A percentile compares a stretch with the other conserved stretches of the same genome.
Evolutionary conservation across 2,888 invertebrate genomes (phyloP).

Genomic region (Azorinus chamasolen): DNA sequence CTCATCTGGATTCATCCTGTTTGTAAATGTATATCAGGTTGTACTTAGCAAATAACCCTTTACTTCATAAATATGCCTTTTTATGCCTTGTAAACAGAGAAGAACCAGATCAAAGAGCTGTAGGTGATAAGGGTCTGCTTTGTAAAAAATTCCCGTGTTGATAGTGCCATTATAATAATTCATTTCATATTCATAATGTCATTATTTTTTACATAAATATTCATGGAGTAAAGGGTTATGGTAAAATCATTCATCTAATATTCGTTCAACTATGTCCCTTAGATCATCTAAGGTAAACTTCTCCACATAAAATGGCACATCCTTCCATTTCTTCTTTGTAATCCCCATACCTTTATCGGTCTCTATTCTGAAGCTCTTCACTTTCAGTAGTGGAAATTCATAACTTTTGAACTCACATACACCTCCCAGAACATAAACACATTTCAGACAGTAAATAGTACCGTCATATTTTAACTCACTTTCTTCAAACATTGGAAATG

Average conservation of each 20-base stretch:
- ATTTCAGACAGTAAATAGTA: constrained; percentile 48
- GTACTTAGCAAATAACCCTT: no score
- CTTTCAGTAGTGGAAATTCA: constrained; percentile 58
- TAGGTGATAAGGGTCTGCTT: no score
- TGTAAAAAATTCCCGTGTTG: no score
- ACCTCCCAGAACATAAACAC: constrained; percentile 55
- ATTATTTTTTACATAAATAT: no score
- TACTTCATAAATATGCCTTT: no score
- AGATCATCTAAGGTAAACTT: constrained; percentile 50
- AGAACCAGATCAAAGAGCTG: no score
- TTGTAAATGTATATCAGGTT: no score
- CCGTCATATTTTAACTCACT: constrained; percentile 42
- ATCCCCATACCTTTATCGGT: constrained; percentile 36
- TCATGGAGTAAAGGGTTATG: no score
- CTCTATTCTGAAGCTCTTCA: constrained; percentile 46
- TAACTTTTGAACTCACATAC: constrained; percentile 39
- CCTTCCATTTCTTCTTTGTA: constrained; percentile 64
- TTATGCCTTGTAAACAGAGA: no score
- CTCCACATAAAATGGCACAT: constrained; percentile 47
- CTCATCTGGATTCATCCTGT: no score
- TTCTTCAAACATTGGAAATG: constrained; percentile 30
- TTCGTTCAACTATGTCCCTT: constrained; percentile 19
- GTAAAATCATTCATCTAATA: constrained; percentile 1
- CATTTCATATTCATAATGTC: no score
- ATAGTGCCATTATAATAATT: no score